These are phyloP conservation scores for Nematopogon swammerdamellus DNA, from an alignment of 2,888 invertebrate species.

Conservation along the genomic window DNA sequence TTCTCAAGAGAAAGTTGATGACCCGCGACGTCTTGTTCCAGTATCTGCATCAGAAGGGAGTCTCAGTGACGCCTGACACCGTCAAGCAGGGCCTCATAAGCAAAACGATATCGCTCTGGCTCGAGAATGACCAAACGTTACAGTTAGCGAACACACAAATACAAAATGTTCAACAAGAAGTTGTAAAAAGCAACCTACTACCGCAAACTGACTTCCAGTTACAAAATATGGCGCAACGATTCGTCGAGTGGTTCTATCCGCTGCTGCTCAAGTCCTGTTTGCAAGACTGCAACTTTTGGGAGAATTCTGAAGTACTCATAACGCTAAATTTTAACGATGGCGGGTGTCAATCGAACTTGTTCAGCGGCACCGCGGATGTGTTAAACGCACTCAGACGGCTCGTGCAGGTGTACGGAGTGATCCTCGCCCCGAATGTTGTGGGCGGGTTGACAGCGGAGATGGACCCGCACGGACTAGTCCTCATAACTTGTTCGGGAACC, in stretches of 20 bases:
- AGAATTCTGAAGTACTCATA: neutral
- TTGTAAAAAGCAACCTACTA: no score
- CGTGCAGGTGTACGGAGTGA: neutral
- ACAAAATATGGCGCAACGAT: neutral
- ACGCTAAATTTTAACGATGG: neutral
- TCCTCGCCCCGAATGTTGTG: neutral
- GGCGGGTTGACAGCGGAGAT: neutral
- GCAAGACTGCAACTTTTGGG: neutral
- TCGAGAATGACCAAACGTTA: neutral
- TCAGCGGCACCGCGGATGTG: neutral
- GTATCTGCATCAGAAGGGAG: neutral
- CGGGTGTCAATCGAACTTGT: neutral
- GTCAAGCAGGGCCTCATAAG: neutral
- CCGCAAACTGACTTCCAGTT: neutral
- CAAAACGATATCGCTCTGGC: neutral
- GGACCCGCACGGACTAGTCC: neutral
- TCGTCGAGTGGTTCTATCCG: neutral
- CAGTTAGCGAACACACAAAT: neutral
- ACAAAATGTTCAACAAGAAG: neutral
- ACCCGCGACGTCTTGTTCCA: neutral
- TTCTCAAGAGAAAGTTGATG: neutral
- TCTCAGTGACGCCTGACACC: neutral
- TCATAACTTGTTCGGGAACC: neutral
- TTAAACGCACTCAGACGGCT: neutral
- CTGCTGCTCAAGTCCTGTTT: neutral